Evolutionary conservation across 2,888 invertebrate genomes (phyloP).

Genomic region (Noctua janthe): DNA sequence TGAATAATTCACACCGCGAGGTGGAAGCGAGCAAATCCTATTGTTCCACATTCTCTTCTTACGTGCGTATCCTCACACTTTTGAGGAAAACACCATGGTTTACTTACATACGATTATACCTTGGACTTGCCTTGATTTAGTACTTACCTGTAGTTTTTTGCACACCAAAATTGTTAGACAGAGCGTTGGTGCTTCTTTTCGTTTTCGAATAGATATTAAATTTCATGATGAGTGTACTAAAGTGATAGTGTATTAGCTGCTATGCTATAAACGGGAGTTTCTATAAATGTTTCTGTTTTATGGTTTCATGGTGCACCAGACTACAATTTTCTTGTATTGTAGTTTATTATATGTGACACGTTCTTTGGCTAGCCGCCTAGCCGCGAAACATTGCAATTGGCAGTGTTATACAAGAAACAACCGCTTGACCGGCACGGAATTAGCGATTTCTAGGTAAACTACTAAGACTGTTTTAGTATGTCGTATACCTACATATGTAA

Average conservation of each 20-base stretch:
- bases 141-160: neutral
- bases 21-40: conserved; percentile 51
- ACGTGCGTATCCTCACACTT: conserved; percentile 27
- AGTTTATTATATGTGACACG: neutral
- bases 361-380: neutral
- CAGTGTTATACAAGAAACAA: conserved; percentile 26
- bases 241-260: neutral
- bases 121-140: neutral
- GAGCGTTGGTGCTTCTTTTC: neutral
- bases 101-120: conserved; percentile 22
- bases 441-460: conserved; percentile 38
- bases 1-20: conserved; percentile 64
- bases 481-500: conserved; percentile 3
- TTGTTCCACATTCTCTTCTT: conserved; percentile 58
- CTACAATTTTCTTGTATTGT: neutral
- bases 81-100: conserved; percentile 9
- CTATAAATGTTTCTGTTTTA: neutral
- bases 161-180: neutral
- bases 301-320: neutral
- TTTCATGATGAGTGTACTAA: neutral
- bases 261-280: neutral
- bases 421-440: conserved; percentile 32
- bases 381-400: conserved; percentile 1
- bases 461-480: conserved; percentile 22
- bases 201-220: neutral